Percentiles rank a stretch among this genome's conserved stretches.
Evolutionary conservation across 2,113 vertebrate genomes (phyloP).

Genomic region (Rousettus leschenaultii): DNA sequence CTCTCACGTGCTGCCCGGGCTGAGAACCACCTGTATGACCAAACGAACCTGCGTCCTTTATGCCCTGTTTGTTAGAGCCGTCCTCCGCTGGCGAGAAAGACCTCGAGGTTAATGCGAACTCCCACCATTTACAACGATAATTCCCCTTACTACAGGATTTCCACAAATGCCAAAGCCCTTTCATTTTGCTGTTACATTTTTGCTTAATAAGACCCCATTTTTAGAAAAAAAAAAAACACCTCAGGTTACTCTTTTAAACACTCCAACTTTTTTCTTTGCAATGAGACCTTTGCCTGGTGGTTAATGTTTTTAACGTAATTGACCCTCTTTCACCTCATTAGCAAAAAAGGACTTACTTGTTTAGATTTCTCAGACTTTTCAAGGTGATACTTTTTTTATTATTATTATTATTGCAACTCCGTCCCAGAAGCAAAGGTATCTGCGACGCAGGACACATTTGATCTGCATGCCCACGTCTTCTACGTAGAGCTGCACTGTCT

Average conservation of each 20-base stretch:
- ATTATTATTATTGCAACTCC: not conserved
- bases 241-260: not conserved
- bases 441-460: not conserved
- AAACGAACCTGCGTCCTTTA: not conserved
- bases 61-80: not conserved
- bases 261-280: not conserved
- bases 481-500: not conserved
- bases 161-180: not conserved
- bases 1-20: no score
- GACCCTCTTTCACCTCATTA: not conserved
- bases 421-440: not conserved
- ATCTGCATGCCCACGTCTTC: not conserved
- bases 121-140: not conserved
- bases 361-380: not conserved
- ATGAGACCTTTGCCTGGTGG: not conserved
- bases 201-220: not conserved
- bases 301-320: not conserved
- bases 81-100: not conserved
- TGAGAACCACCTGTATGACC: fast-evolving
- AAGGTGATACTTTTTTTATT: not conserved
- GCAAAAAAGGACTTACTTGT: not conserved
- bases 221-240: not conserved
- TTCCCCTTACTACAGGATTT: not conserved
- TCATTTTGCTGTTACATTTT: not conserved
- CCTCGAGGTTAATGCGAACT: not conserved